phyloP scores from a whole-genome alignment of 2,797 vertebrate species.

The Coracias cyanogaster region DNA sequence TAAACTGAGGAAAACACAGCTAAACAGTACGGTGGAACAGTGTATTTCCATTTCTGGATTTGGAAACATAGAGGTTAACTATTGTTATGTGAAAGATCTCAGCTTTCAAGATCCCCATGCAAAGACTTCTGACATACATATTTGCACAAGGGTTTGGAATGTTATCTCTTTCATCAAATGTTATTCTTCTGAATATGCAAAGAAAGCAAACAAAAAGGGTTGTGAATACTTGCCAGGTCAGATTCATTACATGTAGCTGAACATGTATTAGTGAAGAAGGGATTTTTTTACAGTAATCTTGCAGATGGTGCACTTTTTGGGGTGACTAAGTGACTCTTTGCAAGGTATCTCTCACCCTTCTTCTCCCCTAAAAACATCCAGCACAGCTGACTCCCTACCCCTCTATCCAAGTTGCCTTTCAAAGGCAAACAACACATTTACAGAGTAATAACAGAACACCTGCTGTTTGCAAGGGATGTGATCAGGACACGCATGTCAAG shows the following conservation, averaged over 20 bases:
- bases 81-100: background rate
- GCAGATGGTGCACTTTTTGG: background rate
- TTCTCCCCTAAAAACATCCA: background rate
- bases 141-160: conserved; percentile 34
- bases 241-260: background rate
- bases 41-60: background rate
- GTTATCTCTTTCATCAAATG: conserved; percentile 47
- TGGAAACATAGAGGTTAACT: background rate
- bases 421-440: background rate
- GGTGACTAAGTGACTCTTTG: background rate
- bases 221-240: background rate
- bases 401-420: background rate
- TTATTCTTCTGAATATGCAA: conserved; percentile 23
- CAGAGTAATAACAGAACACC: background rate
- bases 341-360: accelerated
- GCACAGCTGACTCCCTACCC: background rate
- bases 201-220: conserved; percentile 33
- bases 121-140: conserved; percentile 15
- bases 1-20: background rate
- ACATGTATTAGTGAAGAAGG: background rate
- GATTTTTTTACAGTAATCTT: background rate
- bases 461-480: background rate
- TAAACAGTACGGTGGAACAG: background rate
- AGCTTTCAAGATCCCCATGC: background rate
- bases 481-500: background rate